Evolutionary conservation across 2,888 invertebrate genomes (phyloP).

Genomic region (Glaucopsyche alexis): DNA sequence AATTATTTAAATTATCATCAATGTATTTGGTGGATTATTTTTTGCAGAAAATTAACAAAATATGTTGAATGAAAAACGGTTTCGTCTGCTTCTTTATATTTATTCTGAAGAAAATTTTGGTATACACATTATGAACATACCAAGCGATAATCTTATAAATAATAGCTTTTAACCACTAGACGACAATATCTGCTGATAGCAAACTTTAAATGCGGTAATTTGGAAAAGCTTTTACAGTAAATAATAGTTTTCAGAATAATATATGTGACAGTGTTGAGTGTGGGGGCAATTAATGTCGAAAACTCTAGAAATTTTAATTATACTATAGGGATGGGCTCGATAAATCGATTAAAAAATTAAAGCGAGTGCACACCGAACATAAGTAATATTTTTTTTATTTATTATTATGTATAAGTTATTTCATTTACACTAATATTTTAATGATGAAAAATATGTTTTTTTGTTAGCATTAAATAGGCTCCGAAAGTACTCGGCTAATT

Average conservation of each 20-base stretch:
- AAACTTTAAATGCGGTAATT: conserved; percentile 9
- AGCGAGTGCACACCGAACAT: neutral
- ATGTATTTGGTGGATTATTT: too few species aligned
- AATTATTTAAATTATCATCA: too few species aligned
- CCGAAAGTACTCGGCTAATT: too few species aligned
- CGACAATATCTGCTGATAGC: neutral
- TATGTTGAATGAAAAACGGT: too few species aligned
- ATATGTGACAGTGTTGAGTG: neutral
- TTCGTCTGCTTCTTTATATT: too few species aligned
- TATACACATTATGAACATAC: too few species aligned
- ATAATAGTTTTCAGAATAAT: conserved; percentile 11
- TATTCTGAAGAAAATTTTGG: too few species aligned
- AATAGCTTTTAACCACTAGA: neutral
- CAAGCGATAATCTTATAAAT: neutral
- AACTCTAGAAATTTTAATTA: conserved; percentile 9
- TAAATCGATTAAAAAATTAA: neutral
- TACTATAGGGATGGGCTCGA: neutral
- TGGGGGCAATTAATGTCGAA: neutral
- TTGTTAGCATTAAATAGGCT: too few species aligned
- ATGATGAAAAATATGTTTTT: too few species aligned
- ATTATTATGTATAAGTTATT: too few species aligned
- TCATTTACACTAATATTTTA: too few species aligned
- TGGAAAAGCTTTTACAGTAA: neutral
- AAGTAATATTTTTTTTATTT: neutral
- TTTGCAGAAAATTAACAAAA: too few species aligned